Evolutionary conservation across 1,140 invertebrate species (phyloP), one percentile per base, ranked within the genome.

Genomic region (Hermetia illucens): DNA sequence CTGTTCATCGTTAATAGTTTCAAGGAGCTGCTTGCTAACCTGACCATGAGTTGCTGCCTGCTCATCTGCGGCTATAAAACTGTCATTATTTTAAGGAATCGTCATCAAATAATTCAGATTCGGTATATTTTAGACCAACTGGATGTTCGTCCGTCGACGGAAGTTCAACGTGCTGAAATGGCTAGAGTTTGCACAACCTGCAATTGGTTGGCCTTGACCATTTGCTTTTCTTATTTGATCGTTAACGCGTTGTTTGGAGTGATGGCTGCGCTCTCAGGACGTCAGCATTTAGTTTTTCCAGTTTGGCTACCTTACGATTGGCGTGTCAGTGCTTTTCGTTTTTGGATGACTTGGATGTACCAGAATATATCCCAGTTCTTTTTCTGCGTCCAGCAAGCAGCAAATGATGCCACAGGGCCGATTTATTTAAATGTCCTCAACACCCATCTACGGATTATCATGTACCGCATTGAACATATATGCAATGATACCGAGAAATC

Each of bases 401-500:
- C 34, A 25, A 43, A 43, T 18, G 41, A 43, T 24, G 24, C 39
- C 36, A 39, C 35, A 31, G 32, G 36, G 17, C 24, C 27, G 13
- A 39, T 36, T 24, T 43, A 43, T 31, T 5, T 43, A 13, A 29
- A 32, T 6, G 5, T 43, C 3, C 35, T 39, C 24, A 43, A 39
- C 20, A 34, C 19, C 1, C 41, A 43, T 18, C 18, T 43, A 15
- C 36, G 37, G 9, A 21, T 38, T 2, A 15, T 43, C 12, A 20
- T 34, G 1, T 32, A 34, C 10, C 31, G 41, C n/a, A 43, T 43
- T 6, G 21, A 27, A 15, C 21, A 34, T 17, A 30, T 43, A 12
- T n/a, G n/a, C n/a, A n/a, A n/a, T n/a, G n/a, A n/a, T n/a, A n/a
- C n/a, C n/a, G n/a, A n/a, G n/a, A n/a, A 38, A 38, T 4, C 13